Evolutionary conservation across 2,797 vertebrate species (phyloP).

Genomic region (Lepus oiostolus): DNA sequence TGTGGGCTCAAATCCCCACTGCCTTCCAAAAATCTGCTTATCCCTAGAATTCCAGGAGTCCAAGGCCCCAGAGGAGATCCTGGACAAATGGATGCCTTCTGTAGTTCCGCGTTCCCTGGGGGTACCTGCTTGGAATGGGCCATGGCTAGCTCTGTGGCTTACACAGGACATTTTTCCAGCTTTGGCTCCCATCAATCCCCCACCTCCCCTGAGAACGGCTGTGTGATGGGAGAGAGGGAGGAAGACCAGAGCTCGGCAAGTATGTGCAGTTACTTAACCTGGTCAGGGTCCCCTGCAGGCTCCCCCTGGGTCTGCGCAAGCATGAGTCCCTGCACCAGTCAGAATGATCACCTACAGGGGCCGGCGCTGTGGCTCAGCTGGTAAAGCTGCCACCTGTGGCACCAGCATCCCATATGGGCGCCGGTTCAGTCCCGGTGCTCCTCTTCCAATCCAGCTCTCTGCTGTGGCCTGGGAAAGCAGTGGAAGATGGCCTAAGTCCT

Average conservation of each 20-base stretch:
- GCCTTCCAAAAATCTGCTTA: background rate
- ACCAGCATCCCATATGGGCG: no score
- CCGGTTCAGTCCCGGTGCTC: no score
- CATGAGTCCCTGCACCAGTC: no score
- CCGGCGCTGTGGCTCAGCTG: no score
- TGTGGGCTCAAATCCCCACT: background rate
- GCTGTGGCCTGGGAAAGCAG: no score
- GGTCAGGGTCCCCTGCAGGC: no score
- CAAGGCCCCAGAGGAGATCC: background rate
- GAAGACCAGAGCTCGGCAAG: background rate
- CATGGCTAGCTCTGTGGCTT: background rate
- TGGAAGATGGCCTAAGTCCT: no score
- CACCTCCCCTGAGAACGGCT: background rate
- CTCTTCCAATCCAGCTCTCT: no score
- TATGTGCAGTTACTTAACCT: background rate
- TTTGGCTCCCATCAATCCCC: background rate
- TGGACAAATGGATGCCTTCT: background rate
- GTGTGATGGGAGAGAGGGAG: background rate
- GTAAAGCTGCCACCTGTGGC: no score
- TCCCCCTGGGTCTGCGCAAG: background rate
- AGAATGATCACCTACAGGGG: no score
- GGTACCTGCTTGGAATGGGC: background rate
- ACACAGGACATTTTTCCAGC: no score
- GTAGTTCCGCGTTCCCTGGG: background rate
- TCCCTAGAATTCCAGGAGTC: conserved; percentile 14